phyloP scores from a whole-genome alignment of 64 coral and sea anemone genomes.

The Astreopora myriophthalma region DNA sequence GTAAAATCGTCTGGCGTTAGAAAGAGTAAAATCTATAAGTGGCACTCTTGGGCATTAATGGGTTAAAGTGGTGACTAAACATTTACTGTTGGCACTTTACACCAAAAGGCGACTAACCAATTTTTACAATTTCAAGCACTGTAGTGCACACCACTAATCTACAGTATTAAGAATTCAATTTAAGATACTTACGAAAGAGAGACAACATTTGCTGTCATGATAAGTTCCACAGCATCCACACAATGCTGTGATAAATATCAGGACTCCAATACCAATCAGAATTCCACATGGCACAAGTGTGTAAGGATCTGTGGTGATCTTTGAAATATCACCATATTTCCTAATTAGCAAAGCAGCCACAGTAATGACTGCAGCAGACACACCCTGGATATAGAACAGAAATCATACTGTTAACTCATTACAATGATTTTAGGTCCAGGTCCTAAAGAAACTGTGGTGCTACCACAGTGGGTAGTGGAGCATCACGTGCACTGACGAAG shows the following conservation, averaged over 20 bases:
- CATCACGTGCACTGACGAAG: no score
- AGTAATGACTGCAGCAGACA: slow-evolving; percentile 71
- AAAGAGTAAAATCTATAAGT: no score
- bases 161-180: not conserved
- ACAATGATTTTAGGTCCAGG: no score
- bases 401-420: not conserved
- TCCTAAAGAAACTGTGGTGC: no score
- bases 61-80: no score
- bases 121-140: no score
- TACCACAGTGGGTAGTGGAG: no score
- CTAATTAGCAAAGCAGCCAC: slow-evolving; percentile 79
- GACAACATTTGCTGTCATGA: slow-evolving; percentile 77
- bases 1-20: no score
- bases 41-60: no score
- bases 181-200: slow-evolving; percentile 54
- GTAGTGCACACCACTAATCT: no score
- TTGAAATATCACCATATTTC: slow-evolving; percentile 70
- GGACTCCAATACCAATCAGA: slow-evolving; percentile 68
- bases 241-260: slow-evolving; percentile 76
- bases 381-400: slow-evolving; percentile 46
- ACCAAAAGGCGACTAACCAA: no score
- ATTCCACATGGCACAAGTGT: slow-evolving; percentile 83
- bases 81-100: no score
- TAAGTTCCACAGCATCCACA: slow-evolving; percentile 82
- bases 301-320: slow-evolving; percentile 79